A percentile compares a stretch with the other conserved stretches of the same genome.
phyloP scores from a whole-genome alignment of 1,140 invertebrate species.

The Holotrichia oblita region DNA sequence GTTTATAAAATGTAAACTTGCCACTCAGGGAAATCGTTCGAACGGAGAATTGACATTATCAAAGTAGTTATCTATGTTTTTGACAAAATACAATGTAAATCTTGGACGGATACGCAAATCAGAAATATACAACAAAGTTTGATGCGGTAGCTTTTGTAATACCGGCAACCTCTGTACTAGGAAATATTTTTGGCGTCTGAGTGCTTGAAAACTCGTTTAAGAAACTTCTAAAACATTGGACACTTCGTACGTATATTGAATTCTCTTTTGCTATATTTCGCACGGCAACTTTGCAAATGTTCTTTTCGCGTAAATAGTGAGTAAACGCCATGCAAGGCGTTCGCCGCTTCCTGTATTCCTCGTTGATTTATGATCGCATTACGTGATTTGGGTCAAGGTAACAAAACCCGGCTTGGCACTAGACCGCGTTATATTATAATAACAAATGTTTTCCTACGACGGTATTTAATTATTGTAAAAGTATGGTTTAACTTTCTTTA shows the following conservation, averaged over 20 bases:
- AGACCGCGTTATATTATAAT: background rate
- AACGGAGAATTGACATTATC: too few relatives aligned
- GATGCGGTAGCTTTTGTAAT: too few relatives aligned
- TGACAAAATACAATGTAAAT: too few relatives aligned
- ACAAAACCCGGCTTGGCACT: background rate
- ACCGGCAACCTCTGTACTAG: too few relatives aligned
- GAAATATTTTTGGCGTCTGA: too few relatives aligned
- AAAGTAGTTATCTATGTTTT: too few relatives aligned
- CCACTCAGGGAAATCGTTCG: too few relatives aligned
- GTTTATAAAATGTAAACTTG: too few relatives aligned
- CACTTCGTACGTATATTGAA: background rate
- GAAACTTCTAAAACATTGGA: too few relatives aligned
- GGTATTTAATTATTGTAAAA: background rate
- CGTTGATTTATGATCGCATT: background rate
- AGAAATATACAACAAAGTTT: too few relatives aligned
- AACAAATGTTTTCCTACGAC: background rate
- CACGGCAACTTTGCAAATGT: background rate
- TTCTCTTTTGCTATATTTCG: background rate
- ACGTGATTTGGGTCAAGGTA: constrained; percentile 1
- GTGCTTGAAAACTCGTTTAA: too few relatives aligned
- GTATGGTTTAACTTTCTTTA: background rate
- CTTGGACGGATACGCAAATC: too few relatives aligned
- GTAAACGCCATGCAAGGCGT: constrained; percentile 15
- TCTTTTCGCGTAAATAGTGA: background rate
- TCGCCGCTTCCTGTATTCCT: constrained; percentile 11